A percentile compares a stretch with the other conserved stretches of the same genome.
Evolutionary conservation across 1,140 invertebrate species (phyloP).

Genomic region (Drosophila prosaltans): DNA sequence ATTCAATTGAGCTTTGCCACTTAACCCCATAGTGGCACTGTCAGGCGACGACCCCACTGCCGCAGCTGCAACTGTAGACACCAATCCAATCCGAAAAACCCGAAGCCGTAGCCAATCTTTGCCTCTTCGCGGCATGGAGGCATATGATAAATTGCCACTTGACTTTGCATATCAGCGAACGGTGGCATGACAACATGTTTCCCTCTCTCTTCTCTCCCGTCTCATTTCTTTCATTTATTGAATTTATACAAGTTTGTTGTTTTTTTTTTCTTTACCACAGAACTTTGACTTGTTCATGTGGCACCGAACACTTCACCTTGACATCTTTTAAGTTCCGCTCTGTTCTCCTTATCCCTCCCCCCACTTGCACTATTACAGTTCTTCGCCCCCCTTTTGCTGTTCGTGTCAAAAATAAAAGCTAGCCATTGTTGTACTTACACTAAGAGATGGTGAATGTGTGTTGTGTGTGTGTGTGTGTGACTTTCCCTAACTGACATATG

Average conservation of each 20-base stretch:
- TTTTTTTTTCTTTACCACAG: constrained; percentile 23
- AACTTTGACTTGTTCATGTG: constrained; percentile 63
- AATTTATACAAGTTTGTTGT: constrained; percentile 54
- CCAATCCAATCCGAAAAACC: neutral
- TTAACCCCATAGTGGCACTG: constrained; percentile 61
- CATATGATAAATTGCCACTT: constrained; percentile 77
- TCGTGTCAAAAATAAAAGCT: constrained; percentile 26
- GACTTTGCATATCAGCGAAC: constrained; percentile 74
- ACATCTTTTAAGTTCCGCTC: constrained; percentile 66
- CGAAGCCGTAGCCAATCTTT: neutral
- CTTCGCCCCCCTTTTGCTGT: constrained; percentile 1
- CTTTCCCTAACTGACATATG: constrained; percentile 65
- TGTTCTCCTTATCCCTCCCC: too few relatives aligned
- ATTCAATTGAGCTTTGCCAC: constrained; percentile 71
- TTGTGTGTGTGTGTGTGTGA: constrained; percentile 25
- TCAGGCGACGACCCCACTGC: neutral
- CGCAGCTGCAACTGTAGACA: neutral
- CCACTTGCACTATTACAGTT: neutral
- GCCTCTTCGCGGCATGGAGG: constrained; percentile 18
- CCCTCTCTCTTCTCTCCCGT: constrained; percentile 5
- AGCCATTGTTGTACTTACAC: constrained; percentile 29
- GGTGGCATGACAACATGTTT: constrained; percentile 42
- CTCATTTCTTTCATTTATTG: constrained; percentile 55
- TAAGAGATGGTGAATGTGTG: constrained; percentile 23
- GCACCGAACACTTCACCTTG: constrained; percentile 56